Base-by-base conservation (phyloP, 2,113 vertebrate species). In the Campylomormyrus numenius region DNA sequence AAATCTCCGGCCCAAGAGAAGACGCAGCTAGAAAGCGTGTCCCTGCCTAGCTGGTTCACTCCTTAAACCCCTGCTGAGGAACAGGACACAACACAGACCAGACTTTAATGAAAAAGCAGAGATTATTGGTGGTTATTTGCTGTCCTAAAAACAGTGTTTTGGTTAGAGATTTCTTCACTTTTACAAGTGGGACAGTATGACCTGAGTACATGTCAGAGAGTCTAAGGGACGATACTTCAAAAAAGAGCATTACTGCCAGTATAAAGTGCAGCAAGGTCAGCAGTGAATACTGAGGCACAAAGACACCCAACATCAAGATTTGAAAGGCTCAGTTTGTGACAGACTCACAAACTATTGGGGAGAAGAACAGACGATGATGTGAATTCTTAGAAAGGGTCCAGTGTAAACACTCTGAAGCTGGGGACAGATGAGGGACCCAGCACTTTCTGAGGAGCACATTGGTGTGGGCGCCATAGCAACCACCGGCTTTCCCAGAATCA, bases 401-500 rank as follows among this genome's bases (percentile, higher is more conserved):
- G 52, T 19, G 0, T 0, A 49, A 77, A 2, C 6, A 13, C 10
- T 17, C 0, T 11, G 0, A 87, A 2, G 5, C 1, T 0, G 0
- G 42, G 94, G 98, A 97, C 98, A 97, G 92, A 96, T 95, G 0
- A 98, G 95, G 31, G 98, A 97, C 92, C 98, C 95, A 15, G 99
- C 97, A n/a, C 96, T 95, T 92, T 99, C 98, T 0, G 98, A 98
- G 89, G 96, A 98, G 85, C 96, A 21, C 0, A 96, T 93, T 0
- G 97, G 97, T 1, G 98, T 98, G 0, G 97, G 96, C 0, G 97
- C 98, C 97, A 99, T 97, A 5, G 99, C 92, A n/a, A 99, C 96
- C 46, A 99, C 5, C 0, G 97, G 98, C 91, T 99, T 97, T 89
- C 98, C 98, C 0, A 99, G 97, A 39, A 99, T 93, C 94, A 96